Evolutionary conservation across 2,797 vertebrate species (phyloP).

Genomic region (Erpetoichthys calabaricus): DNA sequence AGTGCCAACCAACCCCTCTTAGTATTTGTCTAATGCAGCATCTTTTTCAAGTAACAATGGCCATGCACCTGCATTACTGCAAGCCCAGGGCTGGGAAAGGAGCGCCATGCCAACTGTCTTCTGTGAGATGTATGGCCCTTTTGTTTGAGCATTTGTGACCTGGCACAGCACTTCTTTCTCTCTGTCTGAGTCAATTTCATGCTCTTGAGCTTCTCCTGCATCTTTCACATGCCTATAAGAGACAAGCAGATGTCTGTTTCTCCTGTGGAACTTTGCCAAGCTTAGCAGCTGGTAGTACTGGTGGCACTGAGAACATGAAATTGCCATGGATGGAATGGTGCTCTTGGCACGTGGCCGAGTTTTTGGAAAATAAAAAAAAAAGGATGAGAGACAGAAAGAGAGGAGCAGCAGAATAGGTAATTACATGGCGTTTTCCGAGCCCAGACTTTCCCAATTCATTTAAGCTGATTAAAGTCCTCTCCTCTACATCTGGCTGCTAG

Average conservation of each 20-base stretch:
- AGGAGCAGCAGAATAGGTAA: conserved; percentile 16
- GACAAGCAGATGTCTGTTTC: conserved; percentile 20
- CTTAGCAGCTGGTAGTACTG: conserved; percentile 26
- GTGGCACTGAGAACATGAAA: conserved; percentile 25
- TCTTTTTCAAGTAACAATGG: too few relatives aligned
- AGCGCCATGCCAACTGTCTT: too few relatives aligned
- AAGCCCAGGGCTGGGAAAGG: too few relatives aligned
- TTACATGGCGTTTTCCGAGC: conserved; percentile 21
- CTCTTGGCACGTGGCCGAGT: conserved; percentile 18
- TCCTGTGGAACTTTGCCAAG: conserved; percentile 18
- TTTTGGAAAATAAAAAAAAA: conserved; percentile 4
- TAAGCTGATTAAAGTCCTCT: conserved; percentile 25
- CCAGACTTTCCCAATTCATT: conserved; percentile 22
- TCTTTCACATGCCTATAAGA: conserved; percentile 1
- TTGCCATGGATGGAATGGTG: conserved; percentile 19
- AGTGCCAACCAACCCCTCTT: too few relatives aligned
- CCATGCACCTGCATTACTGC: too few relatives aligned
- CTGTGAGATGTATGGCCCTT: too few relatives aligned
- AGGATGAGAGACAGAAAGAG: conserved; percentile 8
- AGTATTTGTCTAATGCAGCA: too few relatives aligned
- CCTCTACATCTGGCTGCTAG: conserved; percentile 14
- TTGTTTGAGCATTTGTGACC: too few relatives aligned
- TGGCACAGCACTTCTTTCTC: too few relatives aligned
- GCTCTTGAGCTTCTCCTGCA: too few relatives aligned
- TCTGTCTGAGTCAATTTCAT: too few relatives aligned